Evolutionary conservation across 2,797 vertebrate genomes (phyloP).

Genomic region (Onychomys arenicola): DNA sequence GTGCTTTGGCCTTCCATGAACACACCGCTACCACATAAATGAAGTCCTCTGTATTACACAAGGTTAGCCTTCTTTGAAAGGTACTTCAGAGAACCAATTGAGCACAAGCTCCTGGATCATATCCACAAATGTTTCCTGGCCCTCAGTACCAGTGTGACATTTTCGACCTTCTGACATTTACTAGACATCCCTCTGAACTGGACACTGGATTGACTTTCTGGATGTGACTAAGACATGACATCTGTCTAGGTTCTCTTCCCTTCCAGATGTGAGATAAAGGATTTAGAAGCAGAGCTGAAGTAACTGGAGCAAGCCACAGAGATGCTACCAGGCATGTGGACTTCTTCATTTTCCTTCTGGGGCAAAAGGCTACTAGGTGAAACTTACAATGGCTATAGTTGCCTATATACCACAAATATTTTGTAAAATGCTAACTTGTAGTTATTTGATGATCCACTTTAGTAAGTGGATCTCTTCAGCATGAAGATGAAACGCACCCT

Average conservation of each 20-base stretch:
- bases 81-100: neutral
- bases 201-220: neutral
- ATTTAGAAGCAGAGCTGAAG: neutral
- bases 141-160: neutral
- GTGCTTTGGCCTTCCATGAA: neutral
- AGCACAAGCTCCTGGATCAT: neutral
- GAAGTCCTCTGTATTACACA: neutral
- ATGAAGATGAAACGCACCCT: neutral
- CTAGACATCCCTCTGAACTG: neutral
- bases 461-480: neutral
- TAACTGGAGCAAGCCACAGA: neutral
- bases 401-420: neutral
- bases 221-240: neutral
- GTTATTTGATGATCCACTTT: neutral
- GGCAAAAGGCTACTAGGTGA: neutral
- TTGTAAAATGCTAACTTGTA: neutral
- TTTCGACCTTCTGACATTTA: neutral
- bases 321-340: neutral
- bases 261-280: slow-evolving; percentile 23
- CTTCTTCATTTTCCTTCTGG: neutral
- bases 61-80: slow-evolving; percentile 15
- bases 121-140: neutral
- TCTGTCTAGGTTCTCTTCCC: neutral
- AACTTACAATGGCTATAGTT: neutral
- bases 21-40: neutral